A percentile compares a stretch with the other conserved stretches of the same genome.
Evolutionary conservation across 2,888 invertebrate genomes (phyloP).

Genomic region (Sceliomorpha sp.): DNA sequence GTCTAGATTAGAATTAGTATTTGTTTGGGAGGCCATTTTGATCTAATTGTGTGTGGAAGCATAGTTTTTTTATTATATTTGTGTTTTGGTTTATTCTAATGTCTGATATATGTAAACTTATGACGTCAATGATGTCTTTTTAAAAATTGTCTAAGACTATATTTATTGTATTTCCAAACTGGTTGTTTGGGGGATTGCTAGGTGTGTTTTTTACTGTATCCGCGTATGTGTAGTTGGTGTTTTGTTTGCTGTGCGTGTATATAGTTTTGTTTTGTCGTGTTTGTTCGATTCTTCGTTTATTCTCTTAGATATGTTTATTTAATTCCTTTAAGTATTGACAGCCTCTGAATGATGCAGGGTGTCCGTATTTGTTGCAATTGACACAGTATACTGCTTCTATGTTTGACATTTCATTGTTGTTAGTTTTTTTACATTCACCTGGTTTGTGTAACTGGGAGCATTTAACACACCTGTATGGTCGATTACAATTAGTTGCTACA

Average conservation of each 20-base stretch:
- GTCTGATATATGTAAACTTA: too few species aligned
- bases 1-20: neutral
- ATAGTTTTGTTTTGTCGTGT: too few species aligned
- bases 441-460: neutral
- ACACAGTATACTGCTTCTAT: constrained; percentile 1
- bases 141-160: too few species aligned
- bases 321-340: constrained; percentile 12
- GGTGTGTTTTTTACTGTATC: too few species aligned
- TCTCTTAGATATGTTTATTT: neutral
- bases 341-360: constrained; percentile 22
- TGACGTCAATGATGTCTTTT: too few species aligned
- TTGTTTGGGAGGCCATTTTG: neutral
- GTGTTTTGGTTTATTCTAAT: too few species aligned
- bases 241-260: too few species aligned
- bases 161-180: too few species aligned
- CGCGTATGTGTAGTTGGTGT: too few species aligned
- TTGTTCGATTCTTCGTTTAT: neutral
- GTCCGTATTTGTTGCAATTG: constrained; percentile 13
- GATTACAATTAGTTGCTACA: neutral
- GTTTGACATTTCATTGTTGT: neutral
- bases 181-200: too few species aligned
- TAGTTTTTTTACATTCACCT: neutral
- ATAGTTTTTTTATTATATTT: too few species aligned
- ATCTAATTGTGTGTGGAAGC: too few species aligned
- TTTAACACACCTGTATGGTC: constrained; percentile 8